Evolutionary conservation across 2,113 vertebrate species (phyloP).

Genomic region (Hippocampus barbouri): DNA sequence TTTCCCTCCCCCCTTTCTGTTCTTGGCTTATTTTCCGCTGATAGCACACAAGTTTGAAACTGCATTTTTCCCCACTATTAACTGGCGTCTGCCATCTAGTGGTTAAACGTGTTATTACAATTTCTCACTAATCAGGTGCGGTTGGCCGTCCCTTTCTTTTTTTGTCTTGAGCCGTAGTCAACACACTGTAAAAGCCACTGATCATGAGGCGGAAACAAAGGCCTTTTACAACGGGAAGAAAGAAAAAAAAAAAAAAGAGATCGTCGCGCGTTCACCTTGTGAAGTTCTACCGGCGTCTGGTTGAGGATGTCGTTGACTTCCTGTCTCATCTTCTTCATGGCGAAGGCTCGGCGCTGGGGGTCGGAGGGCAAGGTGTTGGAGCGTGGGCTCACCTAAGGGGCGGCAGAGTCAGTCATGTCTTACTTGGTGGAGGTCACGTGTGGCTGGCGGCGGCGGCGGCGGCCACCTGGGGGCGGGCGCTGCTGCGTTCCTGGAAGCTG

Average conservation of each 20-base stretch:
- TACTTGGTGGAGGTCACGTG: background rate
- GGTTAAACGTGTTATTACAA: too few species aligned
- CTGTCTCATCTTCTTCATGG: constrained; percentile 93
- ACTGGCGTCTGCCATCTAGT: too few species aligned
- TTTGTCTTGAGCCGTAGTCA: too few species aligned
- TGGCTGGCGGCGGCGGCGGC: background rate
- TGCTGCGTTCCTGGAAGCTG: constrained; percentile 94
- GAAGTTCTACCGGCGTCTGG: constrained; percentile 95
- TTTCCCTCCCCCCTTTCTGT: too few species aligned
- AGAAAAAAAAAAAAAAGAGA: background rate
- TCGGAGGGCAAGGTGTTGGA: constrained; percentile 96
- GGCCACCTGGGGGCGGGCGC: constrained; percentile 79
- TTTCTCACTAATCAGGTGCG: too few species aligned
- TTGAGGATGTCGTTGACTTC: constrained; percentile 94
- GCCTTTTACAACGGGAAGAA: background rate
- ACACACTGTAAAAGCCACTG: too few species aligned
- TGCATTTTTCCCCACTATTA: too few species aligned
- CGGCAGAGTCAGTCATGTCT: background rate
- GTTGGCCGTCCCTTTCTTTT: too few species aligned
- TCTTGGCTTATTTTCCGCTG: too few species aligned
- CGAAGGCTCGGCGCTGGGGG: constrained; percentile 85
- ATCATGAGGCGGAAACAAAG: too few species aligned
- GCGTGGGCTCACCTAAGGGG: constrained; percentile 78
- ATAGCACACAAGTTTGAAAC: too few species aligned
- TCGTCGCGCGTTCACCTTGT: constrained; percentile 77